Evolutionary conservation across 1,140 invertebrate species (phyloP).

Genomic region (Cydia splendana): DNA sequence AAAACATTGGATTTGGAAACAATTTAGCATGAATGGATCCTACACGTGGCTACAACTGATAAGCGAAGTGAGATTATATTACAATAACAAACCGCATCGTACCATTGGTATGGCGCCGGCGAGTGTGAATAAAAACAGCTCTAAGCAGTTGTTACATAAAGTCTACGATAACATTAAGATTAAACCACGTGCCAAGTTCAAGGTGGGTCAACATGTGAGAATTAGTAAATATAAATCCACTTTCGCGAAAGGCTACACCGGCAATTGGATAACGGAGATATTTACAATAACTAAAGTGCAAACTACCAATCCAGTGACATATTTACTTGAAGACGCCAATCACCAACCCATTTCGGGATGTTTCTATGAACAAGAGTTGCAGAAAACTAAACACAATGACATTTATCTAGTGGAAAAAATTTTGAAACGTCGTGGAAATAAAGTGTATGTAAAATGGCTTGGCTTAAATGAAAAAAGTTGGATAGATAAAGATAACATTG

Average conservation of each 20-base stretch:
- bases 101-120: not conserved
- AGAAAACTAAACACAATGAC: not conserved
- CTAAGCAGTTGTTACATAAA: not conserved
- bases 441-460: slow-evolving; percentile 5
- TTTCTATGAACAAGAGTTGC: not conserved
- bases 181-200: not conserved
- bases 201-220: not conserved
- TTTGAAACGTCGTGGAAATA: not conserved
- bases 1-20: slow-evolving; percentile 45
- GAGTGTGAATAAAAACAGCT: not conserved
- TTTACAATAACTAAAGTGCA: not conserved
- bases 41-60: slow-evolving; percentile 57
- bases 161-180: not conserved
- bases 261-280: not conserved
- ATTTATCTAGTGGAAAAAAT: not conserved
- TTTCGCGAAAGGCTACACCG: not conserved
- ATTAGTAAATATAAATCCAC: not conserved
- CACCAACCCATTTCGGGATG: not conserved
- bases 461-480: not conserved
- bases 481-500: slow-evolving; percentile 1
- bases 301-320: not conserved
- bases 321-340: not conserved
- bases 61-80: not conserved
- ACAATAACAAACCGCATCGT: not conserved
- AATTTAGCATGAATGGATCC: slow-evolving; percentile 68